Evolutionary conservation across 2,113 vertebrate species (phyloP).

Genomic region (Addax nasomaculatus): DNA sequence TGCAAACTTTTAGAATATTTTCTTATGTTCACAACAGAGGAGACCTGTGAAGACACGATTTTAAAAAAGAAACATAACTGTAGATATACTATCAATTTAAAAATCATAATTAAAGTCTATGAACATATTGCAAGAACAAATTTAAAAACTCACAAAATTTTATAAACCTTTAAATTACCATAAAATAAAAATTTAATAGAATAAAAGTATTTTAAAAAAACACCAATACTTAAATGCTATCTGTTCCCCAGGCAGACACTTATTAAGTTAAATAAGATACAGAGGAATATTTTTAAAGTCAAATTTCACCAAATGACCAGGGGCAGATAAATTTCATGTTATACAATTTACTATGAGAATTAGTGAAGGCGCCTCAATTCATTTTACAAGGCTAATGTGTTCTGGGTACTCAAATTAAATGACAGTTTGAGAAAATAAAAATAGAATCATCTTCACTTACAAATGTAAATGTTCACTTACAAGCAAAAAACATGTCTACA

Average conservation of each 20-base stretch:
- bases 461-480: neutral
- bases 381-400: neutral
- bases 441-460: neutral
- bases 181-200: neutral
- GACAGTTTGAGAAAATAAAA: neutral
- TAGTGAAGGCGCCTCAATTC: neutral
- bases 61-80: neutral
- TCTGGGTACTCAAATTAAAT: neutral
- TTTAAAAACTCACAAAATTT: neutral
- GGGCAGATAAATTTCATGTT: neutral
- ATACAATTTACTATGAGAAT: neutral
- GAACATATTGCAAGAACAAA: neutral
- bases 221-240: neutral
- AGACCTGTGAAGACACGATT: neutral
- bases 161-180: neutral
- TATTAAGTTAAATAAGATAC: neutral
- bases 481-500: neutral
- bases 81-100: neutral
- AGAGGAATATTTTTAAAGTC: neutral
- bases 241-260: neutral
- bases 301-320: neutral
- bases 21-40: neutral
- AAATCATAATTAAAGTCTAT: neutral
- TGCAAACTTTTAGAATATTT: neutral
- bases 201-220: neutral